Conservation (phyloP, 30 jellyfish, hydroid and myxozoan species). For the Hydractinia echinata region DNA sequence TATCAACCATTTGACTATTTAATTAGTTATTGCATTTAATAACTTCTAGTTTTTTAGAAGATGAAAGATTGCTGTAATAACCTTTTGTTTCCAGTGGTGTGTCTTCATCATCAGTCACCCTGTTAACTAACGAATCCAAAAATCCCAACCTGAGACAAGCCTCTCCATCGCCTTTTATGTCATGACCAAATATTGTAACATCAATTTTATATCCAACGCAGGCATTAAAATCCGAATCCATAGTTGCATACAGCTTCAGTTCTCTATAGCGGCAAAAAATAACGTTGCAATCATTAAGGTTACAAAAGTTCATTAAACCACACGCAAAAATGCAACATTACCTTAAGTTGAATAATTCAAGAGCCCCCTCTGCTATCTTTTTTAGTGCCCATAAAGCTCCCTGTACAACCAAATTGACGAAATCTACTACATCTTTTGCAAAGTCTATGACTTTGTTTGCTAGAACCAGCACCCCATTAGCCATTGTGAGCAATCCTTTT, state of each 20-base stretch:
- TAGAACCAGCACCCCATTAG: slow-evolving; percentile 51
- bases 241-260: background rate
- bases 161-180: background rate
- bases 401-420: background rate
- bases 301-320: too few species aligned
- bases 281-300: too few species aligned
- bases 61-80: too few species aligned
- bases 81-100: too few species aligned
- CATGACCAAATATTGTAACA: background rate
- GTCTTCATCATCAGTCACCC: slow-evolving; percentile 30
- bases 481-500: slow-evolving; percentile 47
- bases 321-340: too few species aligned
- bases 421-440: background rate
- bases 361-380: slow-evolving; percentile 1
- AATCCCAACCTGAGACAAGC: slow-evolving; percentile 48
- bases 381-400: background rate
- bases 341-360: background rate
- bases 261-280: too few species aligned
- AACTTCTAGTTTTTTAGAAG: too few species aligned
- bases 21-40: too few species aligned
- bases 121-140: slow-evolving; percentile 37
- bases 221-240: background rate
- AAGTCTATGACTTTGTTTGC: too few species aligned
- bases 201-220: slow-evolving; percentile 10
- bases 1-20: too few species aligned